These are phyloP conservation scores for Cydia fagiglandana DNA, from an alignment of 1,140 invertebrate species.

Conservation along the genomic window DNA sequence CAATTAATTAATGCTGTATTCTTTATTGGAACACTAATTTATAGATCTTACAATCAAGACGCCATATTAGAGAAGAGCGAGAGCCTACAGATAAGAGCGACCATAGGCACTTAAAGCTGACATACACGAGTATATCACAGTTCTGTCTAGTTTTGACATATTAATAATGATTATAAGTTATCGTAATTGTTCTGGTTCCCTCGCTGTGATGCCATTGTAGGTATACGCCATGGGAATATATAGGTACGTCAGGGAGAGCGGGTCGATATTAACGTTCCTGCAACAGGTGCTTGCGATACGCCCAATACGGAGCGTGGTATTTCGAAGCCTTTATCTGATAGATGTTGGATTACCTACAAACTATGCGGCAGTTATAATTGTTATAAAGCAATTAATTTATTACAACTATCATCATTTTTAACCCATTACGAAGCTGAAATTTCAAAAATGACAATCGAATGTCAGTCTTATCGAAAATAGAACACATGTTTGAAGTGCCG, in stretches of 20 bases:
- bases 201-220: background rate
- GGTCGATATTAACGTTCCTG: slow-evolving; percentile 12
- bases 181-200: background rate
- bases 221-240: background rate
- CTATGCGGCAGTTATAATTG: background rate
- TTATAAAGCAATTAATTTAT: background rate
- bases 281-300: slow-evolving; percentile 22
- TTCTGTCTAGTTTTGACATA: background rate
- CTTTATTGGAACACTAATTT: too few species aligned
- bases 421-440: too few species aligned
- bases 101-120: too few species aligned
- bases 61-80: too few species aligned
- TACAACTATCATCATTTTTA: background rate
- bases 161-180: background rate
- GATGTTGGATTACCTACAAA: background rate
- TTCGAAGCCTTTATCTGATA: slow-evolving; percentile 3
- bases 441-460: too few species aligned
- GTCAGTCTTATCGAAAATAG: too few species aligned
- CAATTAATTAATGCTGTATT: too few species aligned
- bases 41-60: too few species aligned
- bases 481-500: too few species aligned
- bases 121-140: too few species aligned
- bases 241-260: slow-evolving; percentile 11
- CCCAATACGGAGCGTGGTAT: background rate
- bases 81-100: too few species aligned